A percentile compares a stretch with the other conserved stretches of the same genome.
Evolutionary conservation across 37 sponge, comb jelly and placozoan species (phyloP).

Genomic region (Chondrilla cf. caribensis): DNA sequence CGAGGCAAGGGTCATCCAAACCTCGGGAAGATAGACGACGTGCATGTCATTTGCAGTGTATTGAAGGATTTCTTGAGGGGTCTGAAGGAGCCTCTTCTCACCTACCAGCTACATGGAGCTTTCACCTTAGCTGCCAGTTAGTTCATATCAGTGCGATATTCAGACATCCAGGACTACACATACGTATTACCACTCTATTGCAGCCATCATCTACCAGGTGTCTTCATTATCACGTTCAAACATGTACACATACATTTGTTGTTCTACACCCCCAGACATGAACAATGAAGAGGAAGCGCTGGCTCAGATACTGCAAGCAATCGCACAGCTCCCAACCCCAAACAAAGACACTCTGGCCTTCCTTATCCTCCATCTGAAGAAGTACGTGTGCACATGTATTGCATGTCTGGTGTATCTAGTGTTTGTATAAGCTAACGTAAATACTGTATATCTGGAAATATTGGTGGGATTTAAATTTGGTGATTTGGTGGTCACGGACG

Average conservation of each 20-base stretch:
- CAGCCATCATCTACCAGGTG: too few relatives aligned
- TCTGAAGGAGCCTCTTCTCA: conserved; percentile 84
- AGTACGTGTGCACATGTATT: conserved; percentile 32
- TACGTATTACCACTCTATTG: too few relatives aligned
- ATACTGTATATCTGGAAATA: too few relatives aligned
- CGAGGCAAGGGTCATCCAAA: conserved; percentile 63
- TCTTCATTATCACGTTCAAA: too few relatives aligned
- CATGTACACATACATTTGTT: too few relatives aligned
- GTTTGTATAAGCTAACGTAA: too few relatives aligned
- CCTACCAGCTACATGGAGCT: conserved; percentile 57
- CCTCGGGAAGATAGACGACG: conserved; percentile 71
- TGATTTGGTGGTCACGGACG: too few relatives aligned
- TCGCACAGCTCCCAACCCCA: conserved; percentile 79
- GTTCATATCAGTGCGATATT: too few relatives aligned
- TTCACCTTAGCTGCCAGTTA: conserved; percentile 76
- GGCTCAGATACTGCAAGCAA: conserved; percentile 59
- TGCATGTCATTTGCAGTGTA: conserved; percentile 86
- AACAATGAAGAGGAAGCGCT: conserved; percentile 58
- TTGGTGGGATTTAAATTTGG: too few relatives aligned
- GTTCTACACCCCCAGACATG: conserved; percentile 57
- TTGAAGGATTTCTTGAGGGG: conserved; percentile 81
- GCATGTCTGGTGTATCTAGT: background rate
- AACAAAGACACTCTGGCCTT: conserved; percentile 96
- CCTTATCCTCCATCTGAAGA: conserved; percentile 86
- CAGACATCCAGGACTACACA: too few relatives aligned